Evolutionary conservation across 2,888 invertebrate genomes (phyloP).

Genomic region (Lapara coniferarum): DNA sequence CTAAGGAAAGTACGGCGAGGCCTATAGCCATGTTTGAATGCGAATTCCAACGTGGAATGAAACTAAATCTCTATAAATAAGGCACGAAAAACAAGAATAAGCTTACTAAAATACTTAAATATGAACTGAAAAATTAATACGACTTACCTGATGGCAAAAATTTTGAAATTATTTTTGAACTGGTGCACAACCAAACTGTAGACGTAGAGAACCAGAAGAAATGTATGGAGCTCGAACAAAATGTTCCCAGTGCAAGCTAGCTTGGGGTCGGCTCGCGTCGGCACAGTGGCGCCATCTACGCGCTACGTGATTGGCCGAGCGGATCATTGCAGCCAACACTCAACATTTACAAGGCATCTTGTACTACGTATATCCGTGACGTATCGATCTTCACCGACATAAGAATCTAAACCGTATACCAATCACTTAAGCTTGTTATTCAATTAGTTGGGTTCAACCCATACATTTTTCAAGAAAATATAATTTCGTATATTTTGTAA

Average conservation of each 20-base stretch:
- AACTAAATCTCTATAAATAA: slow-evolving; percentile 64
- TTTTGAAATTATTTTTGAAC: slow-evolving; percentile 83
- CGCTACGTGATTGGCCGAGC: slow-evolving; percentile 66
- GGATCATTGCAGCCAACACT: slow-evolving; percentile 67
- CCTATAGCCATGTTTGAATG: slow-evolving; percentile 82
- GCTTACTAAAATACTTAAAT: slow-evolving; percentile 62
- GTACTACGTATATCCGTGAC: slow-evolving; percentile 82
- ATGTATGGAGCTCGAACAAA: slow-evolving; percentile 84
- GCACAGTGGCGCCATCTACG: slow-evolving; percentile 75
- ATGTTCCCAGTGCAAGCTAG: slow-evolving; percentile 80
- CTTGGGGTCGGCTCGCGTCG: slow-evolving; percentile 81
- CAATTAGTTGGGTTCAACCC: slow-evolving; percentile 39
- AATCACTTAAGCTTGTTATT: slow-evolving; percentile 37
- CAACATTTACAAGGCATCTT: slow-evolving; percentile 54
- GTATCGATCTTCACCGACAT: slow-evolving; percentile 41
- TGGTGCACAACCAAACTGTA: slow-evolving; percentile 83
- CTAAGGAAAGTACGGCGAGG: slow-evolving; percentile 79
- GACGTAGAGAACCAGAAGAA: slow-evolving; percentile 83
- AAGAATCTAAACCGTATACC: slow-evolving; percentile 47
- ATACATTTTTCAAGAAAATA: slow-evolving; percentile 74
- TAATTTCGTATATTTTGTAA: slow-evolving; percentile 58
- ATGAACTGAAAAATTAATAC: slow-evolving; percentile 68
- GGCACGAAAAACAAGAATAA: slow-evolving; percentile 59
- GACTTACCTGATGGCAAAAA: slow-evolving; percentile 83
- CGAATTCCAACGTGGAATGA: slow-evolving; percentile 82